Base-by-base conservation (phyloP, 2,888 invertebrate species). In the Amphipoea oculea region DNA sequence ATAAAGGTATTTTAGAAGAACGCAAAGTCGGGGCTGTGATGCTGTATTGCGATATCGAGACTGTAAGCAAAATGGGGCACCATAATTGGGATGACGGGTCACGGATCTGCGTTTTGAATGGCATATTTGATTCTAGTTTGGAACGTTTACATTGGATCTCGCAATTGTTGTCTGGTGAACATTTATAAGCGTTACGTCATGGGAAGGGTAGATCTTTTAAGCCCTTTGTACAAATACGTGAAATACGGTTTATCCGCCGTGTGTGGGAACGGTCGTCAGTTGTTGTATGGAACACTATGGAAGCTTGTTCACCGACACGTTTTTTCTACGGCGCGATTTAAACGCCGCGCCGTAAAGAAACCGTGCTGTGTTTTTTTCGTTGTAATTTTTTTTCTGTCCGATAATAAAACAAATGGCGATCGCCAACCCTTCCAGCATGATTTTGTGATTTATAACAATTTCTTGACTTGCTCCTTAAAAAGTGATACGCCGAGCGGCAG, bases 1-100 rank as follows among this genome's bases (percentile, higher is more conserved):
- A 60, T 54, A 77, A 62, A 54, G 51, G 12, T 57, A 29, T 71
- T 72, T 68, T 54, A 62, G 14, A 11, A 80, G 23, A 71, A 48
- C 23, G 14, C 42, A n/a, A 78, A 60, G 5, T 23, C 7, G 7
- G 29, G 48, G 7, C 17, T 72, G 66, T 51, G 12, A 42, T n/a
- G n/a, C n/a, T n/a, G n/a, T n/a, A n/a, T n/a, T 62, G 29, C 9
- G 62, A 42, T 70, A 40, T 45, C 14, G 14, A 78, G 29, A 9
- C 17, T 40, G 5, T n/a, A 6, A 57, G 12, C 51, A 40, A 29
- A 17, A 60, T 69, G 54, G 45, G 14, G 45, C 9, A 36, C 2
- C 36, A 2, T 79, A 63, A 45, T 79, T 69, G 51, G 17, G n/a
- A 78, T 42, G 40, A 23, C 9, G 9, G 23, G 11, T 36, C 36